Base-by-base conservation (phyloP, 2,888 invertebrate species). In the Polymixis lichenea region DNA sequence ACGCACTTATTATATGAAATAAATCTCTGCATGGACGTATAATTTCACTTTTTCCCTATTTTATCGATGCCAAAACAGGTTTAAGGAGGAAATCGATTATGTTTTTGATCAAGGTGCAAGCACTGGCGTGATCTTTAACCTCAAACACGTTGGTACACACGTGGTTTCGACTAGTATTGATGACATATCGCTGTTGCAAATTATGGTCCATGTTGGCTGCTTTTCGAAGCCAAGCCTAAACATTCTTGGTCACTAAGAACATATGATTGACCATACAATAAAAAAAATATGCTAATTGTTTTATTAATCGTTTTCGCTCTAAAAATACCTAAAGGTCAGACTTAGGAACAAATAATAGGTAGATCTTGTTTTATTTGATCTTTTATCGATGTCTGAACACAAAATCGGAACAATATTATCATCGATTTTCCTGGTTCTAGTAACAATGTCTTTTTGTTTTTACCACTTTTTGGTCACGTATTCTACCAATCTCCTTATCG, bases 31-130 rank as follows among this genome's bases (percentile, higher is more conserved):
- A 17, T 67, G 64, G 51, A 19, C 43, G 19, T 32, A 64, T 58
- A 83, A 78, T 83, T 86, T 85, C 86, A 78, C 76, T 75, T 86
- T 77, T 75, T 75, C 22, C 62, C 65, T 74, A 75, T 72, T 83
- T 75, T 28, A 66, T 75, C 46, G 43, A 51, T 66, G 11, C 61
- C n/a, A n/a, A 53, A 77, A 81, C 83, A 6, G 69, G 77, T 84
- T 72, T 72, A 38, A 77, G 51, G n/a, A 81, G 69, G 78, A 81
- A 84, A 67, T 64, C 74, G 66, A 67, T 81, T 67, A 77, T 62
- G 15, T 38, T 70, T 80, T 71, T 60, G 28, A 72, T 49, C 65
- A 80, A 74, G 49, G 62, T 71, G 65, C 49, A 43, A 62, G 68
- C 49, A 58, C 38, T 58, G 66, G 17, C 46, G n/a, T 83, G 77